Evolutionary conservation across 1,140 invertebrate species (phyloP), one percentile per base, ranked within the genome.

Genomic region (Teleopsis dalmanni): DNA sequence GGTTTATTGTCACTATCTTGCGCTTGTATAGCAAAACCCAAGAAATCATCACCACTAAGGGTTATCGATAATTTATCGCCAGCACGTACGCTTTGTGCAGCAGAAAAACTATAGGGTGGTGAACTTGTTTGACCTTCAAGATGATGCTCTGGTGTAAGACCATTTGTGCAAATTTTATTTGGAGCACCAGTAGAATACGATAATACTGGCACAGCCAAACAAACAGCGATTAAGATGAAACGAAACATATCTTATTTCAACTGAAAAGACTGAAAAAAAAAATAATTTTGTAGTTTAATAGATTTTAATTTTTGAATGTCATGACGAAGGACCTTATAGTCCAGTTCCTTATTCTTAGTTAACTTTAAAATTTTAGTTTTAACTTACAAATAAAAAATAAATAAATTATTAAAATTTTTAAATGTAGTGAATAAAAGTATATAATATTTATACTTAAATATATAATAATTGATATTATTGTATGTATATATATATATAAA

Each of bases 11-110:
- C 59, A 6, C 60, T 55, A 44, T 68, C 59, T 25, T 59, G 65
- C 0, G 65, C 65, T 48, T 68, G 65, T 36, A 68, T 57, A 10
- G 62, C 55, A 35, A 68, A 68, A 22, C 65, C 65, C 1, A 58
- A 34, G 40, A 68, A 68, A 31, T 21, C 41, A 1, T 63, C 47
- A 14, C 64, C 65, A 6, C 55, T 58, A 40, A 68, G 40, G 3
- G 57, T 60, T 3, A 68, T 29, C 4, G 41, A 54, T 27, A 68
- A 14, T 27, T 55, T 63, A 18, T 65, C 40, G 21, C 44, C 56
- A 4, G 47, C 19, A n/a, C 29, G 35, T 9, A 45, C 42, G 6
- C 18, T 21, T 19, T n/a, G 31, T 2, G 16, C 34, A 22, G 35
- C 46, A 3, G 43, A 47, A n/a, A 53, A 37, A 10, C 27, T 46